A percentile compares a stretch with the other conserved stretches of the same genome.
Conservation (phyloP, 2,888 invertebrate species). For the Stenichneumon culpator region DNA sequence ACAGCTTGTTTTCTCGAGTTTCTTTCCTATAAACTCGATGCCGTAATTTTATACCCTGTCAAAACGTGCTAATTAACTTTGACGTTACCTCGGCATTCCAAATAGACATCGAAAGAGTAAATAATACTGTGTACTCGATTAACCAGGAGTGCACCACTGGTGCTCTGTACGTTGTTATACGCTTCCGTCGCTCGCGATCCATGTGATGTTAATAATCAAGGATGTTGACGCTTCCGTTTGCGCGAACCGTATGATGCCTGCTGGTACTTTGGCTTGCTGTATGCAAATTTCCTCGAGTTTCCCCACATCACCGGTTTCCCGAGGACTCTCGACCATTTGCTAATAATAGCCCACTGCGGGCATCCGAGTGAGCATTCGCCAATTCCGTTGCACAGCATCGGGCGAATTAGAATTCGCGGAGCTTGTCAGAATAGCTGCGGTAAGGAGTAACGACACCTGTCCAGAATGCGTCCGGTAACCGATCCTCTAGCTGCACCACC, state of each 20-base stretch:
- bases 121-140: neutral
- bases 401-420: conserved; percentile 52
- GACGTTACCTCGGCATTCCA: neutral
- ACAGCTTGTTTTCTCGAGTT: too few species aligned
- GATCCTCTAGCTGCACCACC: conserved; percentile 21
- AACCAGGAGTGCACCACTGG: neutral
- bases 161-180: neutral
- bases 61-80: too few species aligned
- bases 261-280: neutral
- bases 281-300: conserved; percentile 29
- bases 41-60: too few species aligned
- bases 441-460: conserved; percentile 60
- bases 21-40: too few species aligned
- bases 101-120: neutral
- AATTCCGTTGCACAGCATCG: conserved; percentile 18
- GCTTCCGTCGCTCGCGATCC: neutral
- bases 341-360: conserved; percentile 13
- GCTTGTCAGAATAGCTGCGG: conserved; percentile 15
- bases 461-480: conserved; percentile 38
- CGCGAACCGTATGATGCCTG: conserved; percentile 1
- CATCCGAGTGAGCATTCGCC: conserved; percentile 27
- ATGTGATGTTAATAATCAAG: conserved; percentile 21
- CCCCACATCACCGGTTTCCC: conserved; percentile 2
- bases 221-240: conserved; percentile 13
- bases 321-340: conserved; percentile 32